These are phyloP conservation scores for Oncorhynchus tshawytscha DNA, from an alignment of 2,113 vertebrate genomes.

Conservation along the genomic window DNA sequence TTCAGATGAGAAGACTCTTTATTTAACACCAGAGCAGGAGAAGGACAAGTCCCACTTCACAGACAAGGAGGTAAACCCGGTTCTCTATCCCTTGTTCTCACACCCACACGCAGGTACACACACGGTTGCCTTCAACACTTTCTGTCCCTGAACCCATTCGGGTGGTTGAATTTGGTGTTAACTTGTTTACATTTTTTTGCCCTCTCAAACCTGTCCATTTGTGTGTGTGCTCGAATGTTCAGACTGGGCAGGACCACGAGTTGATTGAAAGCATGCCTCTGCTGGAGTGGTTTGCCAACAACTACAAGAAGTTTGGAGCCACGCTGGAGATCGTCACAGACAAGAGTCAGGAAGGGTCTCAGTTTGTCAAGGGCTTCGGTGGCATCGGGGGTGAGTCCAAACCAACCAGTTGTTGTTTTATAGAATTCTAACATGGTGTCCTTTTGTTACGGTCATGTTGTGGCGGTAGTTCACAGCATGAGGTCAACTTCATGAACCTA, in stretches of 20 bases:
- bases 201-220: no score
- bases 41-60: conserved; percentile 99
- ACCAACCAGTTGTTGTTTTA: conserved; percentile 2
- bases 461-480: no score
- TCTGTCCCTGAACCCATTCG: background rate
- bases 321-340: conserved; percentile 99
- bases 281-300: conserved; percentile 99
- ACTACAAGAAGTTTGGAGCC: conserved; percentile 99
- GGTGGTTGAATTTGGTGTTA: background rate
- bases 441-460: no score
- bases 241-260: conserved; percentile 98
- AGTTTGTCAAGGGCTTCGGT: conserved; percentile 99
- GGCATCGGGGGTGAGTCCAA: conserved; percentile 91
- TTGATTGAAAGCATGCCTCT: conserved; percentile 99
- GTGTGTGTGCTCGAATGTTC: background rate
- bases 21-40: conserved; percentile 97
- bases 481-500: no score
- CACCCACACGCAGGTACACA: no score
- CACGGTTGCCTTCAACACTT: background rate
- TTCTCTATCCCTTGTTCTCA: background rate
- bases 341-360: conserved; percentile 99
- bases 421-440: no score
- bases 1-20: conserved; percentile 95
- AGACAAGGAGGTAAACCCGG: conserved; percentile 91
- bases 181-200: background rate